Conservation (phyloP, 2,888 invertebrate genomes). For the Plebejus argus region DNA sequence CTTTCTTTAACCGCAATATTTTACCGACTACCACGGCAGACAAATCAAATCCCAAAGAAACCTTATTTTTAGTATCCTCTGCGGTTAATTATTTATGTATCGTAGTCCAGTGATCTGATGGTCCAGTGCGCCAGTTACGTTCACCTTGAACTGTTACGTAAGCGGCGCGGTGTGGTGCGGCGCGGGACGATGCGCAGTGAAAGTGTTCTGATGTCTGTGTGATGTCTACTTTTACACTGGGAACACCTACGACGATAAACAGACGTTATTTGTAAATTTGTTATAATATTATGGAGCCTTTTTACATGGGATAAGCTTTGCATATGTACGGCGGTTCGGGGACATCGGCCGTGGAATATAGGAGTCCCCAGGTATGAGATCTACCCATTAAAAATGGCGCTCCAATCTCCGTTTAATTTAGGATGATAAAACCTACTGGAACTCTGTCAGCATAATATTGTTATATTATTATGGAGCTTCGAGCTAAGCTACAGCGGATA, state of each 20-base stretch:
- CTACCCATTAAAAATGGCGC: too few species aligned
- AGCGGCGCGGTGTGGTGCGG: neutral
- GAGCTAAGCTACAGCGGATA: too few species aligned
- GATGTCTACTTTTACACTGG: neutral
- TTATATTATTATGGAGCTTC: too few species aligned
- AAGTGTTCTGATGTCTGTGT: neutral
- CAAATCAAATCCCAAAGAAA: neutral
- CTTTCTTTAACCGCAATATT: too few species aligned
- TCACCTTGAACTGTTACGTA: slow-evolving; percentile 5
- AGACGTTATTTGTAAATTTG: neutral
- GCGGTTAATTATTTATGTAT: neutral
- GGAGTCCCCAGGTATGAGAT: too few species aligned
- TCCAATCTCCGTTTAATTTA: too few species aligned
- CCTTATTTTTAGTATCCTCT: neutral
- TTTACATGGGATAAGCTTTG: too few species aligned
- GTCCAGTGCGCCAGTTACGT: slow-evolving; percentile 7
- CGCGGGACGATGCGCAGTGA: neutral
- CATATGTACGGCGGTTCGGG: too few species aligned
- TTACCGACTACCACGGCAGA: too few species aligned
- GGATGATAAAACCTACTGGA: too few species aligned
- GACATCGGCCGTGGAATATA: too few species aligned
- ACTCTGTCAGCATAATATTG: too few species aligned
- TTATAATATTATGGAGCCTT: neutral
- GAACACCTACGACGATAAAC: neutral
- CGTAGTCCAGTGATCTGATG: neutral